These are phyloP conservation scores for Cheiracanthium punctorium DNA, from an alignment of 2,888 invertebrate species.

Conservation along the genomic window DNA sequence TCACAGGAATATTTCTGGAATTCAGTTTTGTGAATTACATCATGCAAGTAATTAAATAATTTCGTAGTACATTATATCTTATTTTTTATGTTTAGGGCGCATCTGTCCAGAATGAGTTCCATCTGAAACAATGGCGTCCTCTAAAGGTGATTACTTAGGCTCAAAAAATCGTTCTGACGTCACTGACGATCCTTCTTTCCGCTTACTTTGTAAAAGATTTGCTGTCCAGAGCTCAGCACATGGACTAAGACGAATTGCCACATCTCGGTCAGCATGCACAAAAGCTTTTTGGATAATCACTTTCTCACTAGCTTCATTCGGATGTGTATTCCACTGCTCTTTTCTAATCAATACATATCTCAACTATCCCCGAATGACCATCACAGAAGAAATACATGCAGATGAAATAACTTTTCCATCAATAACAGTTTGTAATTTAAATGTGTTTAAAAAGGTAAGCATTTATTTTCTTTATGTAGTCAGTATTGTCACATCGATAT, in stretches of 20 bases:
- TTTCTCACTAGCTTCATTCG: slow-evolving; percentile 42
- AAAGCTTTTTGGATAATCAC: slow-evolving; percentile 54
- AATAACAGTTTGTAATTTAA: slow-evolving; percentile 71
- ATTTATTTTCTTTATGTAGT: too few relatives aligned
- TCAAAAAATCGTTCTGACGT: background rate
- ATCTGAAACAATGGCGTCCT: slow-evolving; percentile 14
- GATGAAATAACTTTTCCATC: slow-evolving; percentile 70
- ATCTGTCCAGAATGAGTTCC: too few relatives aligned
- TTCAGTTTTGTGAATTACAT: too few relatives aligned
- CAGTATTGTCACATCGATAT: too few relatives aligned
- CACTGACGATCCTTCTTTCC: slow-evolving; percentile 21
- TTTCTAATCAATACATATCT: slow-evolving; percentile 69
- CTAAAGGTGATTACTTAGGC: background rate
- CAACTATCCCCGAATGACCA: slow-evolving; percentile 69
- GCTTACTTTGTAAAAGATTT: slow-evolving; percentile 38
- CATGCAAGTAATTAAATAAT: too few relatives aligned
- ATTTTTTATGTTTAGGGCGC: too few relatives aligned
- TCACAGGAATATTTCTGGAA: too few relatives aligned
- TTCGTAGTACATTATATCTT: too few relatives aligned
- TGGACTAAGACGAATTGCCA: slow-evolving; percentile 45
- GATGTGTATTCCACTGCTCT: slow-evolving; percentile 58
- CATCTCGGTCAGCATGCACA: slow-evolving; percentile 26
- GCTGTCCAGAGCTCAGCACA: slow-evolving; percentile 58
- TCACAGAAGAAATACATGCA: slow-evolving; percentile 70
- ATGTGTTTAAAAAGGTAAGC: slow-evolving; percentile 68